phyloP scores from a whole-genome alignment of 2,113 vertebrate genomes.

The Anser brachyrhynchus region DNA sequence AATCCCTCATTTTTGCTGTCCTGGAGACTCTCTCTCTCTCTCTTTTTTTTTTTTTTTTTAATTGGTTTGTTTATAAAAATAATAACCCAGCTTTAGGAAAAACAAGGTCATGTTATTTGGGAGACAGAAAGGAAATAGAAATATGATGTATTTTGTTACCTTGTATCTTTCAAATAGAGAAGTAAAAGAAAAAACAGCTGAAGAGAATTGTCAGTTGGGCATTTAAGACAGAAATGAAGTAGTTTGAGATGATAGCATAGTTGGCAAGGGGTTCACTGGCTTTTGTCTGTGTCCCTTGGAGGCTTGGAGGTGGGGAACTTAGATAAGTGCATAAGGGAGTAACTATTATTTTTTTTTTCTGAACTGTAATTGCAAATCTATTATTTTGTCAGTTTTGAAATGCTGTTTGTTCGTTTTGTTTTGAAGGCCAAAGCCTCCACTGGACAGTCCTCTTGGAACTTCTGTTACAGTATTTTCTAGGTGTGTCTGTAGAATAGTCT shows the following conservation, averaged over 20 bases:
- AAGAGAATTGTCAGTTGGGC: neutral
- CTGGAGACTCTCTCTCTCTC: neutral
- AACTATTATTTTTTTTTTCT: neutral
- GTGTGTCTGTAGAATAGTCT: neutral
- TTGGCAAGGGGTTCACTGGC: neutral
- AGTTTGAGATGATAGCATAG: neutral
- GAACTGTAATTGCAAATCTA: neutral
- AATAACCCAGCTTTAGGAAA: neutral
- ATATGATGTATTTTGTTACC: neutral
- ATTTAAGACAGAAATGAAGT: neutral
- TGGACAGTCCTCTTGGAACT: neutral
- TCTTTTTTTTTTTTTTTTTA: neutral
- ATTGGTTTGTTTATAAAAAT: neutral
- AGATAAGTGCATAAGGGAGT: neutral
- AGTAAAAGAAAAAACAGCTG: neutral
- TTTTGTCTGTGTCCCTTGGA: neutral
- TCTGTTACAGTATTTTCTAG: neutral
- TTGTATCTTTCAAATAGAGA: too few species aligned
- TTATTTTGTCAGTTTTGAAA: neutral
- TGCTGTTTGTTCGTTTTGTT: neutral
- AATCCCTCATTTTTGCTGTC: neutral
- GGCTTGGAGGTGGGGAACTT: neutral
- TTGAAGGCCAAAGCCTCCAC: neutral
- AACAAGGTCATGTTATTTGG: neutral
- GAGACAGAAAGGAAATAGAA: neutral